phyloP scores from a whole-genome alignment of 1,140 invertebrate genomes.

The Hypsibius dujardini region DNA sequence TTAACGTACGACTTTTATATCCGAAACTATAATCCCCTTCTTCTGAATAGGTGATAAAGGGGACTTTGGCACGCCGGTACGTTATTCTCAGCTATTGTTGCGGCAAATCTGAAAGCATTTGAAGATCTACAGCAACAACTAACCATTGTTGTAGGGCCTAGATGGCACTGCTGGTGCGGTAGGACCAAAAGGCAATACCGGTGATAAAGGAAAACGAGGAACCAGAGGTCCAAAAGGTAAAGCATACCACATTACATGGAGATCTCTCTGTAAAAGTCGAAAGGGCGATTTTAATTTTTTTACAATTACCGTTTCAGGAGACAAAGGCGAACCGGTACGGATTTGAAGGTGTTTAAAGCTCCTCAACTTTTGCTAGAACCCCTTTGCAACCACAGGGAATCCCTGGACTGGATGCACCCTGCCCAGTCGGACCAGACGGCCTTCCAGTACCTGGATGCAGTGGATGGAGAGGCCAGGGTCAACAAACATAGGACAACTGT shows the following conservation, averaged over 20 bases:
- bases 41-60: constrained; percentile 67
- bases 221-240: constrained; percentile 22
- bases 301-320: constrained; percentile 41
- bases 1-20: background rate
- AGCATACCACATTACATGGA: constrained; percentile 21
- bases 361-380: background rate
- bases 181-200: constrained; percentile 26
- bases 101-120: background rate
- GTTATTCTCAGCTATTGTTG: too few relatives aligned
- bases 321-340: constrained; percentile 68
- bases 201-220: constrained; percentile 23
- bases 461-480: background rate
- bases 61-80: constrained; percentile 46
- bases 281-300: constrained; percentile 16
- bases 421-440: constrained; percentile 78
- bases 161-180: constrained; percentile 61
- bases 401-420: constrained; percentile 86
- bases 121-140: constrained; percentile 21
- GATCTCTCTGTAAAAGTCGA: constrained; percentile 16
- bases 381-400: constrained; percentile 45
- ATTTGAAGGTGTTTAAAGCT: constrained; percentile 20
- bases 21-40: background rate
- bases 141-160: constrained; percentile 51
- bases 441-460: constrained; percentile 73
- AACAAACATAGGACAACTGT: too few relatives aligned